Conservation (phyloP, 2,888 invertebrate species). For the Hedya salicella region DNA sequence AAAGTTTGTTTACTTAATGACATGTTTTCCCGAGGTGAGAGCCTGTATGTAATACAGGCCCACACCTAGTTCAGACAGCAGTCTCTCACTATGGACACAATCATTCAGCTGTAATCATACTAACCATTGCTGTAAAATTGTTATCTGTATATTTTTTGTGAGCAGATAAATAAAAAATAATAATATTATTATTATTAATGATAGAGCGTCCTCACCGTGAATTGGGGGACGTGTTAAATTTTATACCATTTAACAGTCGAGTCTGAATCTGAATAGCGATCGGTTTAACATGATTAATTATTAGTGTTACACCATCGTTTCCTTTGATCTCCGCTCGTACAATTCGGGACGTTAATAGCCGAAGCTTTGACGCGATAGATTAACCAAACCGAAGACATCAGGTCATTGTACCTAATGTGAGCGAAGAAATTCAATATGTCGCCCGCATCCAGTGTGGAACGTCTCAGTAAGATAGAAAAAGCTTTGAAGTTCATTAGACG, state of each 20-base stretch:
- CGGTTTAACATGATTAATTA: slow-evolving; percentile 39
- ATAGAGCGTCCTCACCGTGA: slow-evolving; percentile 13
- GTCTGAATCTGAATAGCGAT: slow-evolving; percentile 4
- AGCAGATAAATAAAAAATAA: too few relatives aligned
- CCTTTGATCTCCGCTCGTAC: slow-evolving; percentile 39
- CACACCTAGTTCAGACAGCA: too few relatives aligned
- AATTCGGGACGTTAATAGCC: slow-evolving; percentile 38
- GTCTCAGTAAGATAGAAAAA: slow-evolving; percentile 59
- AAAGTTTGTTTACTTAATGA: too few relatives aligned
- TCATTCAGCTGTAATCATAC: too few relatives aligned
- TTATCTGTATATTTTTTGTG: too few relatives aligned
- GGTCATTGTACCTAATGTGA: slow-evolving; percentile 63
- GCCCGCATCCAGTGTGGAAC: slow-evolving; percentile 60
- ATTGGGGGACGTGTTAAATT: slow-evolving; percentile 18
- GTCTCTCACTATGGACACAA: too few relatives aligned
- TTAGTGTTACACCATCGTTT: slow-evolving; percentile 3
- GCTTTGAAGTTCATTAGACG: slow-evolving; percentile 67
- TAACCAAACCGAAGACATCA: slow-evolving; percentile 55
- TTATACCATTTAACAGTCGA: neutral
- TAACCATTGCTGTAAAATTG: too few relatives aligned
- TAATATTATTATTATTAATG: too few relatives aligned
- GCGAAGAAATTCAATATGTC: slow-evolving; percentile 68
- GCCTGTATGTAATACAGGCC: too few relatives aligned
- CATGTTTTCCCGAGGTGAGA: too few relatives aligned
- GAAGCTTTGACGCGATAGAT: slow-evolving; percentile 47